Evolutionary conservation across 2,888 invertebrate species (phyloP), one percentile per base, ranked within the genome.

Genomic region (Nasonia oneida): DNA sequence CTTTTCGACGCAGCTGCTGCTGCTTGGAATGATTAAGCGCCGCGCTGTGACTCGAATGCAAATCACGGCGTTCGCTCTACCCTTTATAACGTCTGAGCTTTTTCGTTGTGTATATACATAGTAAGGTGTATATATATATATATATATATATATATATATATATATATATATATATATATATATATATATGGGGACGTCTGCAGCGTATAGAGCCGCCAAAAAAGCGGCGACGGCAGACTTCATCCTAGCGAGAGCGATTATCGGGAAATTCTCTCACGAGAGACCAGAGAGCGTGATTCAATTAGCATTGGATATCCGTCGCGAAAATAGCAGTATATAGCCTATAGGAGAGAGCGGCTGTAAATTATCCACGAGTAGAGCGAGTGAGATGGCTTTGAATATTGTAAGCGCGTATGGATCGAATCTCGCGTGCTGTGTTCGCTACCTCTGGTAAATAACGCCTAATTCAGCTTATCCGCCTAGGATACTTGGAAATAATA

Each of bases 41-140:
- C 82, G 53, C 53, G 61, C 84, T 85, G 88, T 75, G 87, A 78
- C 87, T 88, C 61, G 33, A 64, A 84, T 86, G 88, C 88, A 87
- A 87, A 84, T 87, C 75, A 64, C 81, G 33, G 14, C 73, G 6
- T 47, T 10, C 1, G 29, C 67, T 47, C 39, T 29, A 10, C 33
- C 37, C 57, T 61, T 77, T 61, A n/a, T n/a, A 61, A n/a, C 57
- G 53, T 33, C 39, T 57, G 74, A 37, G 75, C 82, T 67, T 71
- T 83, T 77, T 84, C 61, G 71, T 74, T 1, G 8, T 42, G 2
- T 53, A 53, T 61, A 47, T 10, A 61, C 0, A 61, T 1, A 6
- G 57, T 61, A 53, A 0, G 1, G 5, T 53, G 53, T 15, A 0
- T 53, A 53, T 50, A 50, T 3, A 50, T 50, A 50, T 50, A 50